These are phyloP conservation scores for Prunella strophiata DNA, from an alignment of 2,797 vertebrate species.

Conservation along the genomic window DNA sequence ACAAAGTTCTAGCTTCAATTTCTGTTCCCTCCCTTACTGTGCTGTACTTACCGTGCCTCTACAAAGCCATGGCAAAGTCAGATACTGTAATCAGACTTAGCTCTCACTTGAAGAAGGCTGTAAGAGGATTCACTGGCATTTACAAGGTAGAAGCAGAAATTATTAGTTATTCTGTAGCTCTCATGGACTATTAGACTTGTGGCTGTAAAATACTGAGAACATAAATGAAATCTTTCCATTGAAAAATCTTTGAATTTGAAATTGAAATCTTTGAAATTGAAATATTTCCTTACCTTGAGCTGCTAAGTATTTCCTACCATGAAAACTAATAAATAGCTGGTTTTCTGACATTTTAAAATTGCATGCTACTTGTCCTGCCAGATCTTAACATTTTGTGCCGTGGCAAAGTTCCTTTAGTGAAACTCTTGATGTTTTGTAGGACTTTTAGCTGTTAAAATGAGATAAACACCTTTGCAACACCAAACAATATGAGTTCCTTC, in stretches of 20 bases:
- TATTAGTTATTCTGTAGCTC: neutral
- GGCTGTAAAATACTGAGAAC: neutral
- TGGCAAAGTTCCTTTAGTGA: neutral
- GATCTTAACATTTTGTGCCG: neutral
- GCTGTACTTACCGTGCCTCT: neutral
- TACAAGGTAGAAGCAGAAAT: neutral
- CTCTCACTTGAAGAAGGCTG: neutral
- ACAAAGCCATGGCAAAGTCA: neutral
- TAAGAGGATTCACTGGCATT: neutral
- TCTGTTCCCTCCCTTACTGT: neutral
- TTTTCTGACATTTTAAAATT: neutral
- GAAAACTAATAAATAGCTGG: neutral
- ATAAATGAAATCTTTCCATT: neutral
- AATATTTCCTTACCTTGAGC: neutral
- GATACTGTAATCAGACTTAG: neutral
- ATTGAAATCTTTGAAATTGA: too few relatives aligned
- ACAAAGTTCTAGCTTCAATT: neutral
- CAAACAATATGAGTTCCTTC: neutral
- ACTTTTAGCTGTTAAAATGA: neutral
- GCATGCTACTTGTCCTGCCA: neutral
- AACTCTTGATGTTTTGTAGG: neutral
- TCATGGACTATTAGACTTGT: neutral
- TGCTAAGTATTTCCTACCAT: neutral
- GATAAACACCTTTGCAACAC: neutral
- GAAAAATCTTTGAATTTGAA: neutral